Conservation (phyloP, 2,113 vertebrate species). For the Centropus bengalensis region DNA sequence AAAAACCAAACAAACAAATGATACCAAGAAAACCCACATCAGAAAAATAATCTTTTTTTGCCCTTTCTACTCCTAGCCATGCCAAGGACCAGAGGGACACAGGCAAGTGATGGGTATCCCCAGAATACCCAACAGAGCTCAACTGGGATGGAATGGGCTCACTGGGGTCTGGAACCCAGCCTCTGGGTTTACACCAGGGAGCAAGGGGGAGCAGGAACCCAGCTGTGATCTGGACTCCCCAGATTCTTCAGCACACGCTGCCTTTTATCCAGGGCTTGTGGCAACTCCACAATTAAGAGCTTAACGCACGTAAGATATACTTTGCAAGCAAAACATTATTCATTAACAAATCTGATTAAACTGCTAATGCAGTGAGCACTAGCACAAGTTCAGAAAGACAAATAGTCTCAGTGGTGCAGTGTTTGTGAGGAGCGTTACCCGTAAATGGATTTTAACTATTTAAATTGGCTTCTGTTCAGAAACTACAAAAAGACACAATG, state of each 20-base stretch:
- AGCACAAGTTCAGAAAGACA: conserved; percentile 58
- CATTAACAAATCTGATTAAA: conserved; percentile 65
- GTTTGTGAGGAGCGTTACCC: conserved; percentile 39
- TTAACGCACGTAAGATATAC: conserved; percentile 42
- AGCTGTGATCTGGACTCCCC: background rate
- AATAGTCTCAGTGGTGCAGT: conserved; percentile 49
- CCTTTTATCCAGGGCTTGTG: conserved; percentile 24
- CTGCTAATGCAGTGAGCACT: conserved; percentile 38
- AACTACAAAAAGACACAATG: conserved; percentile 19
- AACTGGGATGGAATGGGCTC: rapidly evolving
- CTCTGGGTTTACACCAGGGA: background rate
- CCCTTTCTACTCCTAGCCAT: background rate
- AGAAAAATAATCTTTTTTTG: background rate
- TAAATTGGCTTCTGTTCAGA: conserved; percentile 54
- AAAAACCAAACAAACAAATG: background rate
- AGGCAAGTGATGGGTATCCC: rapidly evolving
- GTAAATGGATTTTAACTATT: conserved; percentile 64
- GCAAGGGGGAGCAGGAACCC: background rate
- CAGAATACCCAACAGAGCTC: background rate
- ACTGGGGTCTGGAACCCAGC: background rate
- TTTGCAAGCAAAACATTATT: conserved; percentile 58
- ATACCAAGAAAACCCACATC: background rate
- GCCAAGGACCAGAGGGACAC: background rate
- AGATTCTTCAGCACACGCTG: rapidly evolving
- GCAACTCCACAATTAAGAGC: conserved; percentile 26